These are phyloP conservation scores for Drosophila nigrodunni DNA, from an alignment of 1,140 invertebrate species.

Conservation along the genomic window DNA sequence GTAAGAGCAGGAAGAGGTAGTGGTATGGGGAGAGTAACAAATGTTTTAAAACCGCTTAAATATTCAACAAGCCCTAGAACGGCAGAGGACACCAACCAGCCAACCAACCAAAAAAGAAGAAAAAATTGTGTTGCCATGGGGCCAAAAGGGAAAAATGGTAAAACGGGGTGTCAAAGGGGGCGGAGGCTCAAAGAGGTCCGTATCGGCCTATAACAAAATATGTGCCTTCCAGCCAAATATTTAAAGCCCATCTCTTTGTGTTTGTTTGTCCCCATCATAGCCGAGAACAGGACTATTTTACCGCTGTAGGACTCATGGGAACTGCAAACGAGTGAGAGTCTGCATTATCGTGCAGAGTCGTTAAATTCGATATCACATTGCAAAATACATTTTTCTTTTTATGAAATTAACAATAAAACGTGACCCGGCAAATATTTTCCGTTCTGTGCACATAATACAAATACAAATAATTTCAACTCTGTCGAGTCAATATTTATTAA, in stretches of 20 bases:
- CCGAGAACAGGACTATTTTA: not conserved
- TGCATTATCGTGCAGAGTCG: conserved; percentile 48
- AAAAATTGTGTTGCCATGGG: conserved; percentile 29
- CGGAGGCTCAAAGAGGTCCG: conserved; percentile 36
- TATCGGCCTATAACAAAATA: conserved; percentile 79
- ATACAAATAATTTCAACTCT: conserved; percentile 14
- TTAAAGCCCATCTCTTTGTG: conserved; percentile 29
- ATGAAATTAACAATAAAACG: conserved; percentile 81
- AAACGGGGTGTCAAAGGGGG: conserved; percentile 27
- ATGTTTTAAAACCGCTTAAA: conserved; percentile 79
- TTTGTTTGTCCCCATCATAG: conserved; percentile 24
- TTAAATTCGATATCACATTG: conserved; percentile 78
- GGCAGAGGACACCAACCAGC: conserved; percentile 17
- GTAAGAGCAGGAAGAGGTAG: too few species aligned
- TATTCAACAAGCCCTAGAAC: conserved; percentile 72
- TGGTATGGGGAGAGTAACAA: conserved; percentile 46
- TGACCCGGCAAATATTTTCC: conserved; percentile 74
- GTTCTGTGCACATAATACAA: conserved; percentile 27
- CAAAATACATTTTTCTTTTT: conserved; percentile 56
- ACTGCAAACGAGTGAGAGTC: conserved; percentile 2
- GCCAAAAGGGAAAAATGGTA: conserved; percentile 43
- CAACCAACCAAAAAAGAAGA: not conserved
- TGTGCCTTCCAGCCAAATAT: conserved; percentile 46
- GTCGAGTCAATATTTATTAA: conserved; percentile 3
- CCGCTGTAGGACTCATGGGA: conserved; percentile 13